Evolutionary conservation across 64 coral and sea anemone genomes (phyloP).

Genomic region (Acropora tenuis): DNA sequence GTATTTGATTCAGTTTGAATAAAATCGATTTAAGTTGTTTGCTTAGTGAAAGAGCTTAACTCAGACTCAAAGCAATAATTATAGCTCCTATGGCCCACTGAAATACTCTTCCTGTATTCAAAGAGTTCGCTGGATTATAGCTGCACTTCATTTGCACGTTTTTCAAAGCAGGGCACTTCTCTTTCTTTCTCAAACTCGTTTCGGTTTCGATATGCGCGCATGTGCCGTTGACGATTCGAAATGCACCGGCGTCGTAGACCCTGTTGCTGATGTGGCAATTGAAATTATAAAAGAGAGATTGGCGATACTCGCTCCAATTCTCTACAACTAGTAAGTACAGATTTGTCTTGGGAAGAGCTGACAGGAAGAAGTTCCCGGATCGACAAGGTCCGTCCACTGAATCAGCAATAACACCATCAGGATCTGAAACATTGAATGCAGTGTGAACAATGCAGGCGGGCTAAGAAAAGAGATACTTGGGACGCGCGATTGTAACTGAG

Average conservation of each 20-base stretch:
- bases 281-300: constrained; percentile 97
- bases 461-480: no score
- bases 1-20: neutral
- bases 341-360: constrained; percentile 84
- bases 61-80: neutral
- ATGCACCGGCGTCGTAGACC: constrained; percentile 94
- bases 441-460: no score
- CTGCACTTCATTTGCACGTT: constrained; percentile 86
- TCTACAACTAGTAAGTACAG: constrained; percentile 92
- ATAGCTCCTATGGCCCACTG: neutral
- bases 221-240: constrained; percentile 97
- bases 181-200: constrained; percentile 73
- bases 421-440: constrained; percentile 11
- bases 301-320: constrained; percentile 87
- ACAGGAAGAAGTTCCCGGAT: constrained; percentile 86
- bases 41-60: neutral
- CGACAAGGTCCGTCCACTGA: constrained; percentile 78
- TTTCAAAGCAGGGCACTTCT: constrained; percentile 86
- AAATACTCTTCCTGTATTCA: neutral
- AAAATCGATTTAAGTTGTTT: neutral
- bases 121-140: constrained; percentile 65
- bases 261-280: constrained; percentile 96
- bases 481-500: neutral
- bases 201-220: constrained; percentile 91
- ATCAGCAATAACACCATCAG: constrained; percentile 71